phyloP scores from a whole-genome alignment of 2,888 invertebrate species.

The Epinotia bilunana region DNA sequence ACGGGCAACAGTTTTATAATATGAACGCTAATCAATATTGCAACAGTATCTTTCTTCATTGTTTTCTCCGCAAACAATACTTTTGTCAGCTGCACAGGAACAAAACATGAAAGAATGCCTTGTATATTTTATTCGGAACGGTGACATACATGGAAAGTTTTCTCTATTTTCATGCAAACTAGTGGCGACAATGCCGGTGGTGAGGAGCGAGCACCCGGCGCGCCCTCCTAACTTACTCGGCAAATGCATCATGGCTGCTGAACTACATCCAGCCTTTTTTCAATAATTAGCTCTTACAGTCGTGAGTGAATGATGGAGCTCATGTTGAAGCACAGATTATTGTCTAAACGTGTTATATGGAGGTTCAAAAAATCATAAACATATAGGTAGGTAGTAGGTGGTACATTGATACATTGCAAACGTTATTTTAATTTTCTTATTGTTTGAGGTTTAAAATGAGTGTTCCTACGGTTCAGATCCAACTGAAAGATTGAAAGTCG shows the following conservation, averaged over 20 bases:
- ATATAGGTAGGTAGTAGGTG: not conserved
- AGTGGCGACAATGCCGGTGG: slow-evolving; percentile 71
- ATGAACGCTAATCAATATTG: slow-evolving; percentile 6
- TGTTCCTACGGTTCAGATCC: too few species aligned
- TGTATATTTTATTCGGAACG: slow-evolving; percentile 78
- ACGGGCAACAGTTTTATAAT: slow-evolving; percentile 12
- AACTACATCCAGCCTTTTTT: slow-evolving; percentile 10
- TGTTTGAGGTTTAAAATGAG: too few species aligned
- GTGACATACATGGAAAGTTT: slow-evolving; percentile 77
- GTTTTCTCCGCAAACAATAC: slow-evolving; percentile 69
- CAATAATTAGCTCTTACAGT: not conserved
- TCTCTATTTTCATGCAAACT: slow-evolving; percentile 80
- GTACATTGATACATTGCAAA: too few species aligned
- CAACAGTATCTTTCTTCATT: slow-evolving; percentile 59
- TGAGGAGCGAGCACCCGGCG: slow-evolving; percentile 59
- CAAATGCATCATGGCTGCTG: slow-evolving; percentile 61
- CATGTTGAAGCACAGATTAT: too few species aligned
- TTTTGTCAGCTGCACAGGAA: slow-evolving; percentile 73
- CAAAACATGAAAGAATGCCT: slow-evolving; percentile 74
- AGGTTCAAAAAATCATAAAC: too few species aligned
- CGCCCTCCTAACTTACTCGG: slow-evolving; percentile 65
- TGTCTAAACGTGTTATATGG: too few species aligned
- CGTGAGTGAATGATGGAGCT: too few species aligned
- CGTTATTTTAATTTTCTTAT: too few species aligned
- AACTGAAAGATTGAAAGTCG: too few species aligned